phyloP scores from a whole-genome alignment of 2,797 vertebrate genomes.

The Eulemur albifrons region DNA sequence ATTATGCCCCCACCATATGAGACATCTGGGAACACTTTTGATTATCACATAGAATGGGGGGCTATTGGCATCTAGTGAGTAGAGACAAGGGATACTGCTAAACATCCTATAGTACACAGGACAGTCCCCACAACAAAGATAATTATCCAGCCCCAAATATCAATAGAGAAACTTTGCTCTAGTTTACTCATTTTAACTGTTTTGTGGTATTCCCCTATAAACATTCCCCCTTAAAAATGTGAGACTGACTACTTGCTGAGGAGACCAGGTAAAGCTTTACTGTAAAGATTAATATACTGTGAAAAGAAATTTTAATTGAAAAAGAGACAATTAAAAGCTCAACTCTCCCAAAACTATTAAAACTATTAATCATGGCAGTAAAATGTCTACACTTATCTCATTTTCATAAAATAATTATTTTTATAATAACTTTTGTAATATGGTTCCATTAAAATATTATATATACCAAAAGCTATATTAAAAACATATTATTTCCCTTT shows the following conservation, averaged over 20 bases:
- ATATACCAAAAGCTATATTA: conserved; percentile 12
- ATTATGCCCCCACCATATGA: background rate
- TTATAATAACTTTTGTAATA: conserved; percentile 10
- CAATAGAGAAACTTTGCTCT: background rate
- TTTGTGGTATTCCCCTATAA: background rate
- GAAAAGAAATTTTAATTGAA: conserved; percentile 31
- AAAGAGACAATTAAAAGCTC: conserved; percentile 25
- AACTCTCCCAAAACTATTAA: conserved; percentile 45
- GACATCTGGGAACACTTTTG: background rate
- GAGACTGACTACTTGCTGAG: background rate
- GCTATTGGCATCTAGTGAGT: background rate
- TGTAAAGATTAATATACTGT: background rate
- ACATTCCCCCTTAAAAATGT: background rate
- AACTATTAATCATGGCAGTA: conserved; percentile 25
- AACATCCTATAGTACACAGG: background rate
- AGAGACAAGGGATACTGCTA: background rate
- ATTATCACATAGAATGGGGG: background rate
- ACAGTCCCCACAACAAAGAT: background rate
- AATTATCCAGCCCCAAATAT: background rate
- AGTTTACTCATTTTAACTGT: conserved; percentile 1
- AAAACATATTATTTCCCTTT: conserved; percentile 1
- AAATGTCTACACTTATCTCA: conserved; percentile 16
- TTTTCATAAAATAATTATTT: conserved; percentile 46
- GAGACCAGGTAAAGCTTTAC: background rate
- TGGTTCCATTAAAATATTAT: conserved; percentile 6